Conservation (phyloP, 2,888 invertebrate genomes). For the Patella ulyssiponensis region DNA sequence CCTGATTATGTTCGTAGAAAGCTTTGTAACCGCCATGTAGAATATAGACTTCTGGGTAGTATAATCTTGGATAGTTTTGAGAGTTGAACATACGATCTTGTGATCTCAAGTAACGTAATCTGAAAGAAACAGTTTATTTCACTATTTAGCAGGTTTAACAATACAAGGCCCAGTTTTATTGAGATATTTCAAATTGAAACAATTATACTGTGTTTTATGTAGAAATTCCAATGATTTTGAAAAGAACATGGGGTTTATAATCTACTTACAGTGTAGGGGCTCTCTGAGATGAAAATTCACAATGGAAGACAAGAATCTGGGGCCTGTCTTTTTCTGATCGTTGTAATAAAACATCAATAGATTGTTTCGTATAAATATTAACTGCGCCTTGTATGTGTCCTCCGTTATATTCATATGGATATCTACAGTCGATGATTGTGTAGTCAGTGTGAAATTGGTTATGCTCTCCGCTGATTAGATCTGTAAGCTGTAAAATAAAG, state of each 20-base stretch:
- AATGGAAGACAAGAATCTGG: conserved; percentile 92
- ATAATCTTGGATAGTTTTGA: conserved; percentile 85
- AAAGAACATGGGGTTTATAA: background rate
- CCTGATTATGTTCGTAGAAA: conserved; percentile 80
- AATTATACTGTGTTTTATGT: background rate
- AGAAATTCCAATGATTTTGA: background rate
- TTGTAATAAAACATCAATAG: conserved; percentile 73
- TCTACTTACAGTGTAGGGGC: conserved; percentile 90
- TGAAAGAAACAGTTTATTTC: conserved; percentile 67
- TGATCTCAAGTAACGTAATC: conserved; percentile 85
- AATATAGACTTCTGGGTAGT: conserved; percentile 93
- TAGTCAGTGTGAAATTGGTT: conserved; percentile 78
- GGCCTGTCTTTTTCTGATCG: conserved; percentile 70
- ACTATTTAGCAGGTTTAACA: too few species aligned
- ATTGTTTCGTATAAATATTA: conserved; percentile 87
- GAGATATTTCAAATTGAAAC: background rate
- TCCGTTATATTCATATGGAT: conserved; percentile 81
- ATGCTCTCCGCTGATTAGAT: conserved; percentile 81
- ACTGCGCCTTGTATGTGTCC: conserved; percentile 71
- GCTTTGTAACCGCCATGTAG: conserved; percentile 89
- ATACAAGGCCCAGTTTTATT: background rate
- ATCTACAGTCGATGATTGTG: conserved; percentile 82
- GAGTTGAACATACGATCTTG: conserved; percentile 85
- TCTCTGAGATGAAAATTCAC: conserved; percentile 96
- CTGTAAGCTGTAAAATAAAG: conserved; percentile 37